Conservation (phyloP, 1,140 invertebrate species). For the Drosophila pandora region DNA sequence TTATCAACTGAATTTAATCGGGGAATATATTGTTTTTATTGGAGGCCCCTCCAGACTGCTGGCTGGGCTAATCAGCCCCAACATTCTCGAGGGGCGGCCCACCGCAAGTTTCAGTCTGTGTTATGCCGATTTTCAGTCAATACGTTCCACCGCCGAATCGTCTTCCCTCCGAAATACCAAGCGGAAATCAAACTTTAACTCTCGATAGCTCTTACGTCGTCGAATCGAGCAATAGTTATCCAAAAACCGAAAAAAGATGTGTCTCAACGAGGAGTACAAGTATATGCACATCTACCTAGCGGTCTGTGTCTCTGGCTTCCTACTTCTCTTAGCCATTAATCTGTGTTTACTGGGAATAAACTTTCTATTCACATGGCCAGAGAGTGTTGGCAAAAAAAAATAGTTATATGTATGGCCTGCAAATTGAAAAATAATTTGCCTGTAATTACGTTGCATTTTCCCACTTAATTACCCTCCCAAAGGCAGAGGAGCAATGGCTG, state of each 20-base stretch:
- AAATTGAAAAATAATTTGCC: constrained; percentile 81
- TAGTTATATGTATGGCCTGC: constrained; percentile 41
- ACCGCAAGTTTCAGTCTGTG: constrained; percentile 60
- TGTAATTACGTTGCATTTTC: constrained; percentile 81
- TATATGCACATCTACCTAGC: constrained; percentile 77
- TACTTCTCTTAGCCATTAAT: constrained; percentile 40
- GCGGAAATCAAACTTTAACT: constrained; percentile 23
- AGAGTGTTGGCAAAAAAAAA: constrained; percentile 38
- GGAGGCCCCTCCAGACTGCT: constrained; percentile 20
- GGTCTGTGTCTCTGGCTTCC: constrained; percentile 56
- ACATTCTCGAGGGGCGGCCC: constrained; percentile 36
- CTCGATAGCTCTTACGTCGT: constrained; percentile 7
- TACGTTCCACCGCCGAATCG: constrained; percentile 36
- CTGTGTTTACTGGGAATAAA: constrained; percentile 48
- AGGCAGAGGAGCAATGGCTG: constrained; percentile 21
- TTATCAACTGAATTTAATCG: constrained; percentile 75
- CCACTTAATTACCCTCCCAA: constrained; percentile 67
- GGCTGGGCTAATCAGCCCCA: constrained; percentile 56
- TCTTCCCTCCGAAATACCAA: not conserved
- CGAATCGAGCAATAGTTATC: not conserved
- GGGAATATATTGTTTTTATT: constrained; percentile 37
- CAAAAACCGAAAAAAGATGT: constrained; percentile 47
- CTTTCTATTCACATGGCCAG: constrained; percentile 77
- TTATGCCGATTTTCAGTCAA: constrained; percentile 63
- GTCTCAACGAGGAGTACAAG: constrained; percentile 79